phyloP scores from a whole-genome alignment of 2,888 invertebrate genomes.

The Xestia sexstrigata region DNA sequence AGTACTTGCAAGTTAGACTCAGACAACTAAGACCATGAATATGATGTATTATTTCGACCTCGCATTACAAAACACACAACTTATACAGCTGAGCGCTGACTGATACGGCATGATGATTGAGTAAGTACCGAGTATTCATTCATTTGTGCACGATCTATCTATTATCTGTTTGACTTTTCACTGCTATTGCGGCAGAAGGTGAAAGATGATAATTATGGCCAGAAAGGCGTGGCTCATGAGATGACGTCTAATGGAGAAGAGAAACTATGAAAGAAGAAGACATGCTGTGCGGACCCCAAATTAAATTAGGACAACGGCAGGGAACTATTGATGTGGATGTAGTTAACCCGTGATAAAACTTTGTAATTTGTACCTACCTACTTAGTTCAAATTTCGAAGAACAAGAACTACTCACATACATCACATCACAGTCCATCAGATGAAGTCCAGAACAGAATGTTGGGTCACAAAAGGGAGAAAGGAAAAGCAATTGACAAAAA shows the following conservation, averaged over 20 bases:
- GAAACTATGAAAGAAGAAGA: neutral
- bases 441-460: neutral
- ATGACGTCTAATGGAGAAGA: neutral
- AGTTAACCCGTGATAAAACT: neutral
- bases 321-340: neutral
- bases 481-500: too few relatives aligned
- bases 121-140: neutral
- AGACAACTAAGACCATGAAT: slow-evolving; percentile 20
- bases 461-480: neutral
- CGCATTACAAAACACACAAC: neutral
- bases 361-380: neutral
- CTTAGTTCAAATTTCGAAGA: neutral
- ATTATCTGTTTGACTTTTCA: neutral
- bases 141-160: neutral
- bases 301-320: neutral
- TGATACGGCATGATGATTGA: neutral
- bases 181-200: neutral
- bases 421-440: neutral
- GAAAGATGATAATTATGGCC: too few relatives aligned
- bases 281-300: neutral
- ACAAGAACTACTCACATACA: neutral
- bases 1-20: slow-evolving; percentile 13
- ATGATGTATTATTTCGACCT: slow-evolving; percentile 28
- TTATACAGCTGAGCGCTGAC: slow-evolving; percentile 15
- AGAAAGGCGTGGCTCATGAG: neutral